These are phyloP conservation scores for Numenius phaeopus DNA, from an alignment of 2,797 vertebrate genomes.

Conservation along the genomic window DNA sequence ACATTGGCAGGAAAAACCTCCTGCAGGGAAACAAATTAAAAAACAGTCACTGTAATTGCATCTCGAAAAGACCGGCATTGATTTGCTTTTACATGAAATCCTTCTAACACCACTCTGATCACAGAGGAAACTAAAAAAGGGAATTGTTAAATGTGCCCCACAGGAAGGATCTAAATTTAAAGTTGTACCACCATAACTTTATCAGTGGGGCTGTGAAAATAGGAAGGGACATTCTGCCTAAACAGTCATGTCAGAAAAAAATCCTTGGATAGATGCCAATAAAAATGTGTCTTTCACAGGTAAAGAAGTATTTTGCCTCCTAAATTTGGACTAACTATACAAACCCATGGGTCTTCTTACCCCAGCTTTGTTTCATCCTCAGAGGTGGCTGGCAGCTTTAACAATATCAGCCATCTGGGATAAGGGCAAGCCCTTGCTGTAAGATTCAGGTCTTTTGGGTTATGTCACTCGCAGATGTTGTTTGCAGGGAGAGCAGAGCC, in stretches of 20 bases:
- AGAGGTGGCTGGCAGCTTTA: neutral
- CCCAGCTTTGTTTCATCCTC: neutral
- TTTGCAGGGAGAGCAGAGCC: neutral
- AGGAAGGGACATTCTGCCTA: neutral
- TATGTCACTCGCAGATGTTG: neutral
- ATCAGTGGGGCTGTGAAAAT: neutral
- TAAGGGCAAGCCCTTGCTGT: neutral
- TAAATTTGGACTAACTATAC: neutral
- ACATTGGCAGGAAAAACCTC: neutral
- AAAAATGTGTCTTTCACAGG: neutral
- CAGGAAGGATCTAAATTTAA: neutral
- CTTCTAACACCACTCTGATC: neutral
- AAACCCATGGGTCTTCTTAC: accelerated
- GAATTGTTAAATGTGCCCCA: neutral
- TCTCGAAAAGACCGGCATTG: neutral
- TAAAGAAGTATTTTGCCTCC: neutral
- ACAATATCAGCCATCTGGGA: neutral
- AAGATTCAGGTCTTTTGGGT: neutral
- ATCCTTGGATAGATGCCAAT: neutral
- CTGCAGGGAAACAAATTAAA: neutral
- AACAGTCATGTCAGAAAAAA: neutral
- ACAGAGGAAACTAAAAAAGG: neutral
- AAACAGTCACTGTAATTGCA: neutral
- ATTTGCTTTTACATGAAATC: neutral
- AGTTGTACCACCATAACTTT: neutral